Conservation (phyloP, 2,113 vertebrate species). For the Psittacus erithacus region DNA sequence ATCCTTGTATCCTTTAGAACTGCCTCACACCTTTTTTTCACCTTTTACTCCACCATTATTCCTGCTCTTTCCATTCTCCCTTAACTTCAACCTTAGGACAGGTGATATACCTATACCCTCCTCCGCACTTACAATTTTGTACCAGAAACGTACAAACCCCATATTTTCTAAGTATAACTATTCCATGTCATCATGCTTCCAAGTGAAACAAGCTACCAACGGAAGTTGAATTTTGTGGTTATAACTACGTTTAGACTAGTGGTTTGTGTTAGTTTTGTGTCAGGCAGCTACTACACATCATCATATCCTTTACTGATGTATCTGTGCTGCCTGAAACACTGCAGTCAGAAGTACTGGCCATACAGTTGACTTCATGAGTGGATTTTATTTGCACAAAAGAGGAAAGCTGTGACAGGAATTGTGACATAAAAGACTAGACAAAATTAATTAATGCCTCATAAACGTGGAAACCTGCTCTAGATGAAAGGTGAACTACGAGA, state of each 20-base stretch:
- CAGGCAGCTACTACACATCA: background rate
- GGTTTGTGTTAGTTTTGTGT: background rate
- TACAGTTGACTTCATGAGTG: background rate
- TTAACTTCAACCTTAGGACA: background rate
- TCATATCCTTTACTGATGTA: background rate
- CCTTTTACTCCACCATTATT: background rate
- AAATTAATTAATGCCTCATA: background rate
- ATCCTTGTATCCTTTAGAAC: background rate
- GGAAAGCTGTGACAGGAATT: background rate
- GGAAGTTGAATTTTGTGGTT: background rate
- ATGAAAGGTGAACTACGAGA: background rate
- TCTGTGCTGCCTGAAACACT: background rate
- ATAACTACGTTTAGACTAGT: background rate
- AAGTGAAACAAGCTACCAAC: background rate
- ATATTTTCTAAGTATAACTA: background rate
- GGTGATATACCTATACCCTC: background rate
- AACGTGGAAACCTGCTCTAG: background rate
- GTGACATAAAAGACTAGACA: background rate
- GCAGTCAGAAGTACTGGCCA: background rate
- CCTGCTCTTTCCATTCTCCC: background rate
- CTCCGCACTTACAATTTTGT: background rate
- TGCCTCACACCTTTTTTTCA: background rate
- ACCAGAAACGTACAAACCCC: background rate
- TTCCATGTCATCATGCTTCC: background rate
- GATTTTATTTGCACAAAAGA: background rate